phyloP scores from a whole-genome alignment of 2,797 vertebrate species.

The Numenius phaeopus region DNA sequence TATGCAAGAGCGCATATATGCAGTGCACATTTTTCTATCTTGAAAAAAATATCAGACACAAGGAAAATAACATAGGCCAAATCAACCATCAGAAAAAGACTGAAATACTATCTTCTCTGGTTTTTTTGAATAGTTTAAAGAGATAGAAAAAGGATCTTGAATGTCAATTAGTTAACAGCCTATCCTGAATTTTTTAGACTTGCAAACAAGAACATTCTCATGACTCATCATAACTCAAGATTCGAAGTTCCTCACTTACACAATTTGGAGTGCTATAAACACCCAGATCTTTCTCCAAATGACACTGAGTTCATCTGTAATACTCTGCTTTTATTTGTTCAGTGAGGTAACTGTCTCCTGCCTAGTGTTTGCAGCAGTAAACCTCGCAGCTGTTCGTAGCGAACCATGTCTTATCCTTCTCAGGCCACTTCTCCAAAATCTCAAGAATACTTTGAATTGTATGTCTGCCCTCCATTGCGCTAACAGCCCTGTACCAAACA shows the following conservation, averaged over 20 bases:
- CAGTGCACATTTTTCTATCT: not conserved
- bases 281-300: not conserved
- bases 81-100: not conserved
- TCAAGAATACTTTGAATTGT: not conserved
- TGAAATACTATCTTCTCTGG: not conserved
- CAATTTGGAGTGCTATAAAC: not conserved
- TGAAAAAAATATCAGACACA: not conserved
- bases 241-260: not conserved
- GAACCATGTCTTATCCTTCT: slow-evolving; percentile 1
- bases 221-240: not conserved
- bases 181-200: not conserved
- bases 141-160: not conserved
- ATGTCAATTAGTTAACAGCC: not conserved
- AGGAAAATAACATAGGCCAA: not conserved
- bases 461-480: not conserved
- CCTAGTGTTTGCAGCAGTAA: not conserved
- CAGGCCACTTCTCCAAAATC: slow-evolving; percentile 2
- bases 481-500: not conserved
- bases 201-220: not conserved
- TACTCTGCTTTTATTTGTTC: slow-evolving; percentile 19
- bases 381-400: not conserved
- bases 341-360: not conserved
- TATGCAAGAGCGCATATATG: not conserved
- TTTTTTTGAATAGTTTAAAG: not conserved
- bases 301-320: slow-evolving; percentile 16